Evolutionary conservation across 2,888 invertebrate species (phyloP).

Genomic region (Drosophila engyochracea): DNA sequence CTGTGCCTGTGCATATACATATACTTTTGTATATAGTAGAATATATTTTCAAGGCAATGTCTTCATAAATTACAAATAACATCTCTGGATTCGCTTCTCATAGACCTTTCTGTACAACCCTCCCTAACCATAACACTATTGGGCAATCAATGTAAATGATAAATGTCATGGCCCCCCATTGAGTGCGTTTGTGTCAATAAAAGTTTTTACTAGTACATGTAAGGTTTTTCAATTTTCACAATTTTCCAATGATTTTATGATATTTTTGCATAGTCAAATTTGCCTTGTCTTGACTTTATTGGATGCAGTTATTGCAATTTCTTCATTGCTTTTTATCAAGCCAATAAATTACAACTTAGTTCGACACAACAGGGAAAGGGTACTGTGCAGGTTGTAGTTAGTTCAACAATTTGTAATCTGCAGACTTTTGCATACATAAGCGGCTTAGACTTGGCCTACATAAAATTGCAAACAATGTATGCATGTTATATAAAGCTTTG

Average conservation of each 20-base stretch:
- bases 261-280: constrained; percentile 60
- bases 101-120: not conserved
- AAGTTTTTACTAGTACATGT: constrained; percentile 25
- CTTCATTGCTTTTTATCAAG: constrained; percentile 68
- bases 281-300: constrained; percentile 46
- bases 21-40: constrained; percentile 1
- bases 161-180: constrained; percentile 59
- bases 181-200: constrained; percentile 60
- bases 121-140: not conserved
- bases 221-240: constrained; percentile 52
- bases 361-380: not conserved
- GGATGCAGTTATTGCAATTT: constrained; percentile 62
- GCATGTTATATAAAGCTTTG: constrained; percentile 42
- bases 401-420: constrained; percentile 62
- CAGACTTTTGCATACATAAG: constrained; percentile 71
- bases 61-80: constrained; percentile 69
- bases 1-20: constrained; percentile 9
- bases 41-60: constrained; percentile 41
- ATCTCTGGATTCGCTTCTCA: constrained; percentile 23
- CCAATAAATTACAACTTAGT: constrained; percentile 72
- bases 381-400: not conserved
- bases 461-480: constrained; percentile 33
- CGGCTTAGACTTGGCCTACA: constrained; percentile 72
- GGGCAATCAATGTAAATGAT: constrained; percentile 63
- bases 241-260: constrained; percentile 69